Evolutionary conservation across 2,113 vertebrate genomes (phyloP).

Genomic region (Dicaeum eximium): DNA sequence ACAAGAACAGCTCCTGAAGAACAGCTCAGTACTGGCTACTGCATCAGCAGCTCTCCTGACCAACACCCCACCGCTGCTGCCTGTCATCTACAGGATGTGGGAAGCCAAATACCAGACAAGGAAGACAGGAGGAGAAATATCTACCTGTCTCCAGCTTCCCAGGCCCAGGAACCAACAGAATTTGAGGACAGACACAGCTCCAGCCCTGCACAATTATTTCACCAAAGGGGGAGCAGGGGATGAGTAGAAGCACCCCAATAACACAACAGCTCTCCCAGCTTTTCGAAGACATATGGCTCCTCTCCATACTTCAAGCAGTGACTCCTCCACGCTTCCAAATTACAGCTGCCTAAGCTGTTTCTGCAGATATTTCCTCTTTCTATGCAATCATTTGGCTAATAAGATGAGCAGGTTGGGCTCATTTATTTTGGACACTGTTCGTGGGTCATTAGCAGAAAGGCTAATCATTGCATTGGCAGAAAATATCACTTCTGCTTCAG

Average conservation of each 20-base stretch:
- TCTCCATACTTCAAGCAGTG: neutral
- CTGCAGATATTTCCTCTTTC: slow-evolving; percentile 29
- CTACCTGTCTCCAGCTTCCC: neutral
- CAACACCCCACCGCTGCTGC: neutral
- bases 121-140: neutral
- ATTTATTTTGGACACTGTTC: slow-evolving; percentile 64
- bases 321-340: neutral
- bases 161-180: neutral
- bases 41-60: neutral
- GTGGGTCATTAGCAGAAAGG: slow-evolving; percentile 57
- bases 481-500: slow-evolving; percentile 42
- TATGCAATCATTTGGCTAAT: slow-evolving; percentile 57
- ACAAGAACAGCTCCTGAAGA: neutral
- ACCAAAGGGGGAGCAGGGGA: neutral
- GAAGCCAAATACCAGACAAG: neutral
- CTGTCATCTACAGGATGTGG: neutral
- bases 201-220: neutral
- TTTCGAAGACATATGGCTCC: neutral
- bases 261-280: neutral
- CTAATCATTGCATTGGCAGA: slow-evolving; percentile 60
- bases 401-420: slow-evolving; percentile 60
- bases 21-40: neutral
- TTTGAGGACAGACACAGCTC: neutral
- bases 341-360: slow-evolving; percentile 28
- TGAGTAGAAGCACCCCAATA: neutral